phyloP scores from a whole-genome alignment of 2,797 vertebrate genomes.

The Neomorphus geoffroyi region DNA sequence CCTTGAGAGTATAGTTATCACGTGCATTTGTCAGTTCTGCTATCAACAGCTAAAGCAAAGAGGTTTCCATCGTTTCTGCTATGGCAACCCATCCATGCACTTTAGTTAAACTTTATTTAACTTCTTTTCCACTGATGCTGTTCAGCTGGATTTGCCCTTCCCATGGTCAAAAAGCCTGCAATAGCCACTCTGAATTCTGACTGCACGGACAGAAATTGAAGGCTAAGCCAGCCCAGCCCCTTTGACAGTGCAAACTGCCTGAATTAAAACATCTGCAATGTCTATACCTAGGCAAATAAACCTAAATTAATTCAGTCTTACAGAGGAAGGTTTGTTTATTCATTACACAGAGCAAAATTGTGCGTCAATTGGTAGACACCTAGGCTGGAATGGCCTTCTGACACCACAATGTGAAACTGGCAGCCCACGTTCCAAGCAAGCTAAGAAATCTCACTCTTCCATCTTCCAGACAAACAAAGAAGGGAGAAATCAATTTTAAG shows the following conservation, averaged over 20 bases:
- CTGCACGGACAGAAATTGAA: not conserved
- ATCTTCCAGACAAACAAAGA: slow-evolving; percentile 33
- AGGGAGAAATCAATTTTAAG: slow-evolving; percentile 26
- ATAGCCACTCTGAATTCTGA: not conserved
- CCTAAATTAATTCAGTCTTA: slow-evolving; percentile 48
- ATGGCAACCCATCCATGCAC: slow-evolving; percentile 21
- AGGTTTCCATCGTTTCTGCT: slow-evolving; percentile 42
- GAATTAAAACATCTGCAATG: slow-evolving; percentile 49
- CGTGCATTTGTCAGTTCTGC: slow-evolving; percentile 1
- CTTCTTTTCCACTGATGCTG: not conserved
- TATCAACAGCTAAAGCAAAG: not conserved
- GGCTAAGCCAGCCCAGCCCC: not conserved
- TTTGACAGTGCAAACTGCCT: slow-evolving; percentile 17
- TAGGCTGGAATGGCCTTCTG: not conserved
- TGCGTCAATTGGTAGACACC: slow-evolving; percentile 40
- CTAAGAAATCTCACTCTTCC: not conserved
- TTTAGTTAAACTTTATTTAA: slow-evolving; percentile 31
- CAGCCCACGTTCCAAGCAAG: not conserved
- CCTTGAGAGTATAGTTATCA: not conserved
- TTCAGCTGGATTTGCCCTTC: slow-evolving; percentile 28
- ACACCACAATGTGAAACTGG: not conserved
- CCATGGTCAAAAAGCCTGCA: not conserved
- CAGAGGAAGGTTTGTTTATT: slow-evolving; percentile 52
- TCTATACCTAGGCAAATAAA: slow-evolving; percentile 51
- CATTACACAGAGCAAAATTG: slow-evolving; percentile 47